A percentile compares a stretch with the other conserved stretches of the same genome.
Conservation (phyloP, 2,888 invertebrate species). For the Athalia cordata region DNA sequence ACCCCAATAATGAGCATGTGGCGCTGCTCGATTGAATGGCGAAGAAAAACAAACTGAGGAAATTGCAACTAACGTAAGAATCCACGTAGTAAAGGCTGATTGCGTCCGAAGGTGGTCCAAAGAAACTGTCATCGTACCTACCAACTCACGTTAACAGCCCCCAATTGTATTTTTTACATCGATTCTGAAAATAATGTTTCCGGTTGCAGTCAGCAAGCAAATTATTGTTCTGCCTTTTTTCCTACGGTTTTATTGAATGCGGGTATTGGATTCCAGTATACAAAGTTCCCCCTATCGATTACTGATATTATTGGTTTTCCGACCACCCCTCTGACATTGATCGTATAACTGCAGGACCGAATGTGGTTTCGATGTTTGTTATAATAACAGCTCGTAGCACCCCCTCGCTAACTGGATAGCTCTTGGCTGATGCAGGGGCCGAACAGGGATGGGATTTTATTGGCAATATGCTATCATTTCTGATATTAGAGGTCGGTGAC, state of each 20-base stretch:
- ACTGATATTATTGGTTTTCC: conserved; percentile 43
- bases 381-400: conserved; percentile 60
- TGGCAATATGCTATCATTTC: conserved; percentile 74
- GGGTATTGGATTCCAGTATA: neutral
- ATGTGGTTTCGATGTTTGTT: conserved; percentile 67
- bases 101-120: neutral
- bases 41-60: conserved; percentile 38
- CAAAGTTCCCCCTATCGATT: conserved; percentile 41
- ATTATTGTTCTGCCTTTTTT: neutral
- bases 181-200: neutral
- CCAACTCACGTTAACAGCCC: neutral
- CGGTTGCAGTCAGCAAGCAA: neutral
- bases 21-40: conserved; percentile 41
- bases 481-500: conserved; percentile 73
- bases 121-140: neutral
- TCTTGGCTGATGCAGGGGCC: conserved; percentile 22
- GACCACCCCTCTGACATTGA: conserved; percentile 42
- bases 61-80: conserved; percentile 19
- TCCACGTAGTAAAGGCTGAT: conserved; percentile 19
- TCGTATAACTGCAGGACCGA: conserved; percentile 60
- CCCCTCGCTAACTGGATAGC: conserved; percentile 28
- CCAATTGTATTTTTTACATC: conserved; percentile 6
- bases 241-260: neutral
- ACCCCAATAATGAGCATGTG: conserved; percentile 45
- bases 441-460: conserved; percentile 65